These are phyloP conservation scores for Pyrrhia umbra DNA, from an alignment of 2,888 invertebrate genomes.

Conservation along the genomic window DNA sequence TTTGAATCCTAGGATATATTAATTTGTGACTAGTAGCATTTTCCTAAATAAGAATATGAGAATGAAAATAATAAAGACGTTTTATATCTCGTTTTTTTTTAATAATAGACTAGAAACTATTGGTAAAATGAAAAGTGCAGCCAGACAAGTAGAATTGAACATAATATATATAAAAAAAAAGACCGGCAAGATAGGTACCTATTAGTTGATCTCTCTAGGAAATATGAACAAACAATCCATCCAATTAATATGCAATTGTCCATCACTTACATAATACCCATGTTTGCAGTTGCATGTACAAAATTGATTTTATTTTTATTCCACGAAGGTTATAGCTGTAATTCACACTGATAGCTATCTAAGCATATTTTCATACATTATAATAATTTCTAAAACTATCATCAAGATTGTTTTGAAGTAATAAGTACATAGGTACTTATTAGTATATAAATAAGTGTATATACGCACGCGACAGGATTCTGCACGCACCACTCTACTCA, in stretches of 20 bases:
- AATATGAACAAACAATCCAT: background rate
- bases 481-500: conserved; percentile 1
- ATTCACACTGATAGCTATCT: conserved; percentile 41
- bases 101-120: too few species aligned
- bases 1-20: too few species aligned
- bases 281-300: conserved; percentile 8
- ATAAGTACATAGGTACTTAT: conserved; percentile 11
- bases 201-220: too few species aligned
- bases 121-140: too few species aligned
- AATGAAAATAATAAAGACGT: too few species aligned
- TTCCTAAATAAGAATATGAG: too few species aligned
- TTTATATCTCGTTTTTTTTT: too few species aligned
- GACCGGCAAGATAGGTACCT: too few species aligned
- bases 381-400: conserved; percentile 1
- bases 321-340: conserved; percentile 17
- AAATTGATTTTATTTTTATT: conserved; percentile 15
- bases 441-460: conserved; percentile 31
- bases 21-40: too few species aligned
- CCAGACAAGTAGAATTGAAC: too few species aligned
- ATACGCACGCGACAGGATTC: conserved; percentile 20
- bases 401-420: conserved; percentile 25
- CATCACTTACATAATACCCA: background rate
- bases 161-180: too few species aligned
- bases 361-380: conserved; percentile 17
- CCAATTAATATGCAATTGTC: background rate